These are phyloP conservation scores for Calonectris borealis DNA, from an alignment of 2,113 vertebrate genomes.

Conservation along the genomic window DNA sequence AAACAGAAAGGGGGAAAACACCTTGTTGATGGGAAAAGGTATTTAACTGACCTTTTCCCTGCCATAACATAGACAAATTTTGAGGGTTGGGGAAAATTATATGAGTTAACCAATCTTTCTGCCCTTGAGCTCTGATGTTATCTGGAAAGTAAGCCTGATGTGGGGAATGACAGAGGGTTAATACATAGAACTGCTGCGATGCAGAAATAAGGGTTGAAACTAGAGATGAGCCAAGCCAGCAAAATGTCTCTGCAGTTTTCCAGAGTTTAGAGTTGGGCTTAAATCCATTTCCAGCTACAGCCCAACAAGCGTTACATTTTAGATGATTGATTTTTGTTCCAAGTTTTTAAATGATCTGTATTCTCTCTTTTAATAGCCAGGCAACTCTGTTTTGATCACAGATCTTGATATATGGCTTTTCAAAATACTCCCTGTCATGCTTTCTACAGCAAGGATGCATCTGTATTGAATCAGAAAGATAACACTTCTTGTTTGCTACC, in stretches of 20 bases:
- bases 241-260: neutral
- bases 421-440: neutral
- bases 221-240: neutral
- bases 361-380: neutral
- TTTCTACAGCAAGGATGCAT: neutral
- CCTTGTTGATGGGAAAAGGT: neutral
- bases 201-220: neutral
- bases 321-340: neutral
- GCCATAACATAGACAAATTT: neutral
- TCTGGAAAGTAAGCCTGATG: neutral
- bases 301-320: neutral
- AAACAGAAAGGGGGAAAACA: neutral
- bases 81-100: neutral
- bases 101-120: neutral
- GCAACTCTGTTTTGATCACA: neutral
- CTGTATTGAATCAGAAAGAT: neutral
- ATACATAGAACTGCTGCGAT: neutral
- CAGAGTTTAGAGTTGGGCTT: neutral
- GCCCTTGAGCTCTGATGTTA: neutral
- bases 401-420: neutral
- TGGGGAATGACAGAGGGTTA: neutral
- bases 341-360: neutral
- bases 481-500: neutral
- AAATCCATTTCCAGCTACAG: neutral
- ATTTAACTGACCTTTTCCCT: neutral